Percentiles rank a stretch among this genome's conserved stretches.
These are phyloP conservation scores for Drusus annulatus DNA, from an alignment of 1,140 invertebrate species.

Conservation along the genomic window DNA sequence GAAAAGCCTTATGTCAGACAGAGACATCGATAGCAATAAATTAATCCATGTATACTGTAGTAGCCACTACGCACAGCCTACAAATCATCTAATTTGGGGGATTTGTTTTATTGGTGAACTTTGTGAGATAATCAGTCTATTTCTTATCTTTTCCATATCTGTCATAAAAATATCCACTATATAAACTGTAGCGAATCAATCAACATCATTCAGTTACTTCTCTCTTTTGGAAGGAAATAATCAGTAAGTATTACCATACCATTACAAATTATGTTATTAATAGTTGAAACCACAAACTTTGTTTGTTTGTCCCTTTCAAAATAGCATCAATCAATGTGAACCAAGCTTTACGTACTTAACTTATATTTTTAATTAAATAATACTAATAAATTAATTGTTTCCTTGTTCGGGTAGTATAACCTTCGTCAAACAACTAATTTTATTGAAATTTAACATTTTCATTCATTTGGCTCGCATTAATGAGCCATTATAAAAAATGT, in stretches of 20 bases:
- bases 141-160: neutral
- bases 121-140: neutral
- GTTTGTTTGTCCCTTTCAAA: neutral
- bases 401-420: neutral
- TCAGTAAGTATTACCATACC: neutral
- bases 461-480: neutral
- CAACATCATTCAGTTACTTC: neutral
- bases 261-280: neutral
- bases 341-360: too few species aligned
- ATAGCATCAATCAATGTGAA: too few species aligned
- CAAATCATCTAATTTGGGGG: neutral
- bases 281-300: neutral
- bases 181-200: neutral
- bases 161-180: conserved; percentile 1
- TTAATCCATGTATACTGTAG: neutral
- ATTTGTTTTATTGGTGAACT: conserved; percentile 7
- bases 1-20: neutral
- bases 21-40: neutral
- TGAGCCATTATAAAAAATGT: neutral
- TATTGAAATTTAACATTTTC: neutral
- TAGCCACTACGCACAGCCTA: neutral
- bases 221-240: neutral
- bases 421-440: neutral
- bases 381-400: too few species aligned
- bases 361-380: too few species aligned